Evolutionary conservation across 2,113 vertebrate species (phyloP), one percentile per base, ranked within the genome.

Genomic region (Synodontis membranacea): DNA sequence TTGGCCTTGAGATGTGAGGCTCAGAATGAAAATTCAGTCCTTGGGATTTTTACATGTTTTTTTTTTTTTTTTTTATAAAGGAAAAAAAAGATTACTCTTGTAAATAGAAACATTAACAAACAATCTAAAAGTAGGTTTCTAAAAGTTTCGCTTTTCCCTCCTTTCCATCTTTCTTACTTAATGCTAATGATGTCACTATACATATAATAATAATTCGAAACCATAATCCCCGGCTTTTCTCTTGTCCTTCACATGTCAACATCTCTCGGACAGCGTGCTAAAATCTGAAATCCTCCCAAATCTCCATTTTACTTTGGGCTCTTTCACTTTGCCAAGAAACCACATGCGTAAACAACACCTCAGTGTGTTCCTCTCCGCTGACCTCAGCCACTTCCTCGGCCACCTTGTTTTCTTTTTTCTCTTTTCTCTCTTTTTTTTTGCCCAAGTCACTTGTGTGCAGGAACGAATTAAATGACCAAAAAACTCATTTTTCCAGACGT

Each of bases 291-390:
- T 80, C 44, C 28, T 68, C 60, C 39, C 85, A 21, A 86, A 70
- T 80, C 62, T 62, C 62, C 50, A 28, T 52, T 86, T 80, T 66
- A n/a, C 12, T 84, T 56, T 64, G 19, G 75, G 25, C 75, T 66
- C 83, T 84, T 54, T 64, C 25, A 50, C 39, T 46, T 19, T 81
- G 78, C 79, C 86, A 62, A 75, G 46, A 54, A 75, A 76, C 88
- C 54, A 42, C 85, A 83, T 91, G 91, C 90, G 90, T 93, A 92
- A 94, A 93, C 91, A 93, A 93, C 92, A 94, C 90, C 92, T 92
- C 89, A 34, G 88, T 85, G 54, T 84, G 89, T 58, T 89, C 75
- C 90, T 58, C 75, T 87, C 75, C 82, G 89, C 89, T 89, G 89
- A 89, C 86, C 84, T 89, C 74, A 86, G 88, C 85, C 75, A 64